Percentiles rank a stretch among this genome's conserved stretches.
phyloP scores from a whole-genome alignment of 1,140 invertebrate genomes.

The Steinernema feltiae region DNA sequence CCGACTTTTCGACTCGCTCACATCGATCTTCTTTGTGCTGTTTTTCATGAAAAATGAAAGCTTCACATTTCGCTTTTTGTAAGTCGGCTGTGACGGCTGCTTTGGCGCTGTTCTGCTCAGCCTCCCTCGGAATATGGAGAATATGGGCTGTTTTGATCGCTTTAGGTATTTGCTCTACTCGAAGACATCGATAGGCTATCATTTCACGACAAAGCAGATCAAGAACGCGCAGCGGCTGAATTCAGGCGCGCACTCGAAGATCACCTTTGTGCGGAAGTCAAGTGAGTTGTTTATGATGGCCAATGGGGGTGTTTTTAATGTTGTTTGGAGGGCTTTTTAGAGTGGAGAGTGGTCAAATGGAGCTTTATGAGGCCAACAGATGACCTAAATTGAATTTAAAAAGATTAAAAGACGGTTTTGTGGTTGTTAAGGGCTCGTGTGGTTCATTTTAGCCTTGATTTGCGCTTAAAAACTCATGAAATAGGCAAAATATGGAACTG shows the following conservation, averaged over 20 bases:
- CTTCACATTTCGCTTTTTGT: slow-evolving; percentile 2
- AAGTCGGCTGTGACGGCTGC: neutral
- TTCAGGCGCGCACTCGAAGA: neutral
- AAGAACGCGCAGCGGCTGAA: slow-evolving; percentile 7
- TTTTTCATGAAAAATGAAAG: slow-evolving; percentile 11
- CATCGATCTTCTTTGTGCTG: neutral
- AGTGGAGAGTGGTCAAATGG: too few species aligned
- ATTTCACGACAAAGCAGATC: slow-evolving; percentile 1
- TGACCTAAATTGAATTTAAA: too few species aligned
- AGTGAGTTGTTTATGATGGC: neutral
- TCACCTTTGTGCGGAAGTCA: slow-evolving; percentile 1
- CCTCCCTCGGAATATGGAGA: neutral
- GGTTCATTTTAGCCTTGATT: too few species aligned
- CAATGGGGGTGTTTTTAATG: neutral
- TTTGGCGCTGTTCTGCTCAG: neutral
- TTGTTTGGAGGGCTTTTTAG: neutral
- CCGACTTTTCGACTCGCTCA: neutral
- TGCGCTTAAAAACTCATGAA: too few species aligned
- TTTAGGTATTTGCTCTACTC: neutral
- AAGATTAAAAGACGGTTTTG: too few species aligned
- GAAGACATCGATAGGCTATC: neutral
- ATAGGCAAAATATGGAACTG: too few species aligned
- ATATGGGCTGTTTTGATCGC: neutral
- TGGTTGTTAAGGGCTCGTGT: too few species aligned
- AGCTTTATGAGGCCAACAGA: too few species aligned